phyloP scores from a whole-genome alignment of 2,113 vertebrate genomes.

The Camelus dromedarius region DNA sequence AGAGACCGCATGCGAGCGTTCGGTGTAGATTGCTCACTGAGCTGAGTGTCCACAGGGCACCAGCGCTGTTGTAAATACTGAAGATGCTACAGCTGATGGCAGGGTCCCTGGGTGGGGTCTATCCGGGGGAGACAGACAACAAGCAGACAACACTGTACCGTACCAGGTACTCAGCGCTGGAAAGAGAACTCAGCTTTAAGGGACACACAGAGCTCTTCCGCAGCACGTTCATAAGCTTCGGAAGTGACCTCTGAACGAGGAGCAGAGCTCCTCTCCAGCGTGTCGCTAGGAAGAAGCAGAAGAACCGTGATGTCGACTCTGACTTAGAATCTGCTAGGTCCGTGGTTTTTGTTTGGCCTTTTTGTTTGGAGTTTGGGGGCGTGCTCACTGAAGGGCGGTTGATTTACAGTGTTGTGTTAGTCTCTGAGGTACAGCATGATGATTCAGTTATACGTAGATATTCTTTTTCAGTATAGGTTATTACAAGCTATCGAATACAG shows the following conservation, averaged over 20 bases:
- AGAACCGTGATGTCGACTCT: accelerated
- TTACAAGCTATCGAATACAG: no score
- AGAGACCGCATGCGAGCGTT: not conserved
- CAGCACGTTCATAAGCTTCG: accelerated
- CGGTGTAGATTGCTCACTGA: not conserved
- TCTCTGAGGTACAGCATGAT: no score
- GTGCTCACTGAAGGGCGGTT: no score
- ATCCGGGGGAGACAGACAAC: not conserved
- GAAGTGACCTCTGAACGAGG: not conserved
- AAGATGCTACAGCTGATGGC: not conserved
- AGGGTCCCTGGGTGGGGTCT: not conserved
- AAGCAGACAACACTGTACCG: not conserved
- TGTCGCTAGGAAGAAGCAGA: not conserved
- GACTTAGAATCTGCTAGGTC: accelerated
- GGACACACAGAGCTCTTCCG: not conserved
- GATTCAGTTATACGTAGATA: no score
- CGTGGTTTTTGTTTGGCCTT: no score
- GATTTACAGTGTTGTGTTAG: no score
- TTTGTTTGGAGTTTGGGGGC: not conserved
- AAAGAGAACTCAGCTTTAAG: not conserved
- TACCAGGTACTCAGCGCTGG: not conserved
- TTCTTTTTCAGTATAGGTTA: no score
- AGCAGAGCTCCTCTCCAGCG: accelerated
- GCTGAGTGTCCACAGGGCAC: not conserved
- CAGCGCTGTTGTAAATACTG: no score